Percentiles rank a stretch among this genome's conserved stretches.
phyloP scores from a whole-genome alignment of 2,113 vertebrate genomes.

The Ornithorhynchus anatinus region DNA sequence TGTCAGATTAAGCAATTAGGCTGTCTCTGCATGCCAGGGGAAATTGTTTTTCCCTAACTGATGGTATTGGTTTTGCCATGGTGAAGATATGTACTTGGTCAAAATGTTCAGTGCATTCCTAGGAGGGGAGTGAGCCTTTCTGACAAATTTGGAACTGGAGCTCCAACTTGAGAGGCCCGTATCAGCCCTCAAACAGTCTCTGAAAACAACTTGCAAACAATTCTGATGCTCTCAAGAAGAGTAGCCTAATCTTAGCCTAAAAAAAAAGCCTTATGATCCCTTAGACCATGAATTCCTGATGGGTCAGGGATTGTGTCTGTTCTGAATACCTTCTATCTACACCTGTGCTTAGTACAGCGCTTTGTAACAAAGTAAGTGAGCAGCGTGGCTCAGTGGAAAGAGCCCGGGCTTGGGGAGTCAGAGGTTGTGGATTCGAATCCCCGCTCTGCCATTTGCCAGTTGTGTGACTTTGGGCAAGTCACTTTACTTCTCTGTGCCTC shows the following conservation, averaged over 20 bases:
- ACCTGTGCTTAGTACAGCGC: background rate
- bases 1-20: conserved; percentile 81
- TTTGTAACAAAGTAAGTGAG: background rate
- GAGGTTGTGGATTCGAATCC: background rate
- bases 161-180: conserved; percentile 40
- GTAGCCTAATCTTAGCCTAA: conserved; percentile 15
- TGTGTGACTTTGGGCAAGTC: too few relatives aligned
- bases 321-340: conserved; percentile 1
- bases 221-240: conserved; percentile 6
- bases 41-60: conserved; percentile 74
- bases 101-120: conserved; percentile 51
- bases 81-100: conserved; percentile 69
- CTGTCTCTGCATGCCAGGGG: conserved; percentile 69
- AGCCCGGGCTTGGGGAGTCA: conserved; percentile 3
- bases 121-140: conserved; percentile 42
- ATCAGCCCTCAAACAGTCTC: conserved; percentile 7
- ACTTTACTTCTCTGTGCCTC: too few relatives aligned
- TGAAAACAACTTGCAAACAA: conserved; percentile 16
- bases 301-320: background rate
- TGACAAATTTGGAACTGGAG: conserved; percentile 59
- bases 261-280: too few relatives aligned
- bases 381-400: background rate
- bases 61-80: conserved; percentile 70
- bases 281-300: too few relatives aligned
- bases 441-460: too few relatives aligned